A percentile compares a stretch with the other conserved stretches of the same genome.
Evolutionary conservation across 2,797 vertebrate genomes (phyloP).

Genomic region (Decapterus maruadsi): DNA sequence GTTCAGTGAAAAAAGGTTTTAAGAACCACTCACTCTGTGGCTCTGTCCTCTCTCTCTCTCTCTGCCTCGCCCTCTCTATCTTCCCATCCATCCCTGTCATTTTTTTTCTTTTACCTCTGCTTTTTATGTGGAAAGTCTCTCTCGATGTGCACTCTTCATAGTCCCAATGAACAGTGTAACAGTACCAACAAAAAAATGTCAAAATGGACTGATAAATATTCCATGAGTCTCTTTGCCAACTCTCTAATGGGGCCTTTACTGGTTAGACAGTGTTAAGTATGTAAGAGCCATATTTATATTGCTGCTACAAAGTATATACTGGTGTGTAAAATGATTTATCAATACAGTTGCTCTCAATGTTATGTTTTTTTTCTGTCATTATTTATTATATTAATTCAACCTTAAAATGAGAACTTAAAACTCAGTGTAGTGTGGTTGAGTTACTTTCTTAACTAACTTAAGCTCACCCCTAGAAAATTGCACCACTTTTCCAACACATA

Average conservation of each 20-base stretch:
- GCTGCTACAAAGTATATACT: background rate
- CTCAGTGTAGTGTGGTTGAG: background rate
- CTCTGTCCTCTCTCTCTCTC: conserved; percentile 7
- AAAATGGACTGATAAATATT: conserved; percentile 3
- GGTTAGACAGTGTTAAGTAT: conserved; percentile 14
- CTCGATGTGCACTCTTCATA: background rate
- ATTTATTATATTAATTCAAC: too few relatives aligned
- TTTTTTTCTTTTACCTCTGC: background rate
- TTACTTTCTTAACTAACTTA: conserved; percentile 13
- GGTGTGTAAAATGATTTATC: background rate
- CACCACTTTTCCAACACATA: conserved; percentile 16
- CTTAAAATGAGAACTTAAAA: too few relatives aligned
- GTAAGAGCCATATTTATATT: too few relatives aligned
- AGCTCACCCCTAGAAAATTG: conserved; percentile 13
- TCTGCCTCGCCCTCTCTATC: background rate
- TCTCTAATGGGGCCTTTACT: conserved; percentile 10
- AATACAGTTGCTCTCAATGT: background rate
- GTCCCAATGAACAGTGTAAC: background rate
- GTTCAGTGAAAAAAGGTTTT: conserved; percentile 17
- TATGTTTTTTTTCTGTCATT: background rate
- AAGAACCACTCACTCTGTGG: conserved; percentile 1
- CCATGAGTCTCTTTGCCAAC: background rate
- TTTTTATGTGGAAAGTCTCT: background rate
- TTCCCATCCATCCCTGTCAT: background rate
- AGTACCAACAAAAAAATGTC: conserved; percentile 3